phyloP scores from a whole-genome alignment of 1,140 invertebrate genomes.

The Drosophila rhopaloa region DNA sequence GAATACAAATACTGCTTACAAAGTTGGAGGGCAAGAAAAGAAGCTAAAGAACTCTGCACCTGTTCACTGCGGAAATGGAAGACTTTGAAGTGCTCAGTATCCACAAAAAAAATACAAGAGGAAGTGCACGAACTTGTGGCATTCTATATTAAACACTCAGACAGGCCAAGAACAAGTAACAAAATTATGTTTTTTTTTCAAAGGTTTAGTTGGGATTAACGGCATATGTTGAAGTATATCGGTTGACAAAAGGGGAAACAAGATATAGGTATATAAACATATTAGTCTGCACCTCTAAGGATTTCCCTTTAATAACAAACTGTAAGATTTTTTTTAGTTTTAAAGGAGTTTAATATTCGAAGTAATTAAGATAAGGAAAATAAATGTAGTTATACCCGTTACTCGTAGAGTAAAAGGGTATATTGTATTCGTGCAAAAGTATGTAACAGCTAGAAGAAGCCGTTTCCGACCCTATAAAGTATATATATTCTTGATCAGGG shows the following conservation, averaged over 20 bases:
- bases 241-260: constrained; percentile 3
- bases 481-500: too few species aligned
- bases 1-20: constrained; percentile 64
- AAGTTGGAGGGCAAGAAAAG: neutral
- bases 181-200: neutral
- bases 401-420: too few species aligned
- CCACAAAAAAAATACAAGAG: constrained; percentile 13
- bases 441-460: too few species aligned
- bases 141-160: constrained; percentile 22
- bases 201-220: constrained; percentile 4
- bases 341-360: too few species aligned
- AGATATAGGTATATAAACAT: neutral
- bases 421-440: too few species aligned
- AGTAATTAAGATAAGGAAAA: too few species aligned
- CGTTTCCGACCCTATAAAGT: too few species aligned
- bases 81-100: constrained; percentile 36
- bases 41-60: constrained; percentile 4
- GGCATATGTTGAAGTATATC: neutral
- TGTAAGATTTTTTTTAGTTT: too few species aligned
- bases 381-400: too few species aligned
- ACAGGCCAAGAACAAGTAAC: neutral
- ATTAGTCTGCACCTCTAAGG: neutral
- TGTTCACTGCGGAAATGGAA: constrained; percentile 30
- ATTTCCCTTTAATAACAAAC: too few species aligned
- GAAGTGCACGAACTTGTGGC: constrained; percentile 14